A percentile compares a stretch with the other conserved stretches of the same genome.
These are phyloP conservation scores for Sesia apiformis DNA, from an alignment of 2,888 invertebrate species.

Conservation along the genomic window DNA sequence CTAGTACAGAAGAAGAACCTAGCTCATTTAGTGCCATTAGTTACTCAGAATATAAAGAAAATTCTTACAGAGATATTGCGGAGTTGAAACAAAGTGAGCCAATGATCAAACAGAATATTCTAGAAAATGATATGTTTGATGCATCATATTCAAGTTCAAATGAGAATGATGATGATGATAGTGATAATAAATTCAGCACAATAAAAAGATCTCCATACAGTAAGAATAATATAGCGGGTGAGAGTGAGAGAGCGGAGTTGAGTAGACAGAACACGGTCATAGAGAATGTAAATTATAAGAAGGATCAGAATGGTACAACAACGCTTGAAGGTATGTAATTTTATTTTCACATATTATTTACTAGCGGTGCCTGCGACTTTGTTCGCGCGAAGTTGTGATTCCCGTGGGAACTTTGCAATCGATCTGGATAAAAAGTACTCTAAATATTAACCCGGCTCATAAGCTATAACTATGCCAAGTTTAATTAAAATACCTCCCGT, in stretches of 20 bases:
- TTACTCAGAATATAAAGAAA: slow-evolving; percentile 34
- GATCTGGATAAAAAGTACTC: no score
- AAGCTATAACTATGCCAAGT: no score
- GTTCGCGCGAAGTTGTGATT: no score
- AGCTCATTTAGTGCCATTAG: slow-evolving; percentile 54
- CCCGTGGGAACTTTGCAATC: no score
- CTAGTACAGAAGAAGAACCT: slow-evolving; percentile 51
- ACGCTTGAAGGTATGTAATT: slow-evolving; percentile 45
- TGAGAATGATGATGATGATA: slow-evolving; percentile 77
- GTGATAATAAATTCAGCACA: slow-evolving; percentile 81
- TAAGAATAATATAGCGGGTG: slow-evolving; percentile 53
- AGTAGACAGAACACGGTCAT: slow-evolving; percentile 67
- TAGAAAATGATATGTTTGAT: slow-evolving; percentile 69
- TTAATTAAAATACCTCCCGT: no score
- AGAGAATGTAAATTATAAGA: slow-evolving; percentile 63
- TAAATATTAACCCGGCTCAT: no score
- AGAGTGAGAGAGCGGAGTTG: slow-evolving; percentile 39
- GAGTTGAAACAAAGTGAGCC: slow-evolving; percentile 53
- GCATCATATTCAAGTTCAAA: slow-evolving; percentile 66
- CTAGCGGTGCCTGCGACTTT: no score
- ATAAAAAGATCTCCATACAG: slow-evolving; percentile 81
- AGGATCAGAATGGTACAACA: slow-evolving; percentile 58
- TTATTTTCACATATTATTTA: background rate
- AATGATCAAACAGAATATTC: slow-evolving; percentile 68
- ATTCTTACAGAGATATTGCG: slow-evolving; percentile 40